These are phyloP conservation scores for Sinocyclocheilus maitianheensis DNA, from an alignment of 2,113 vertebrate genomes.

Conservation along the genomic window DNA sequence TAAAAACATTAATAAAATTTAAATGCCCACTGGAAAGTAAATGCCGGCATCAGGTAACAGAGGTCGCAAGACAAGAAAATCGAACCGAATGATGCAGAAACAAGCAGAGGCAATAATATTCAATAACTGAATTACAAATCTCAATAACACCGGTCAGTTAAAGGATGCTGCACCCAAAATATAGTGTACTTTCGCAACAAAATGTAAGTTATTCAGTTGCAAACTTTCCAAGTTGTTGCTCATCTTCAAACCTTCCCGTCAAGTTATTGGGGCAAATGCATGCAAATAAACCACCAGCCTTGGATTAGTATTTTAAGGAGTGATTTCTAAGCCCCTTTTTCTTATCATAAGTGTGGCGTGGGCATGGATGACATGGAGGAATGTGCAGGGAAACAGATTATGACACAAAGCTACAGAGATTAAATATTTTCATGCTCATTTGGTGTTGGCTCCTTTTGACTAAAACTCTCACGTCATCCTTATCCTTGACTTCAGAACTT, in stretches of 20 bases:
- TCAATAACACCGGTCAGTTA: background rate
- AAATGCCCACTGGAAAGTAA: constrained; percentile 57
- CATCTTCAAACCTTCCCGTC: background rate
- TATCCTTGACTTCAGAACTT: constrained; percentile 1
- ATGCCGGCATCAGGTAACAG: constrained; percentile 20
- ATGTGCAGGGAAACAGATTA: constrained; percentile 20
- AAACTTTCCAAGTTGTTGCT: background rate
- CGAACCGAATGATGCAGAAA: background rate
- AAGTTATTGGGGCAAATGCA: constrained; percentile 3
- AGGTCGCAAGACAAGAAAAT: background rate
- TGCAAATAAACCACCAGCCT: background rate
- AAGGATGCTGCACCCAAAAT: background rate
- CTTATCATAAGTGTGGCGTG: background rate
- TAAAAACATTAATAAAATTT: too few relatives aligned
- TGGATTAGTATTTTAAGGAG: background rate
- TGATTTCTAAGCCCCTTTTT: background rate
- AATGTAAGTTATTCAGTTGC: background rate
- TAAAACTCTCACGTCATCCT: background rate
- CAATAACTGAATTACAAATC: constrained; percentile 15
- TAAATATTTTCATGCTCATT: constrained; percentile 15
- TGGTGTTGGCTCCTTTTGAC: constrained; percentile 6
- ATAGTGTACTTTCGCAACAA: too few relatives aligned
- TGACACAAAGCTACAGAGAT: constrained; percentile 34
- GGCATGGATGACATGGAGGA: background rate
- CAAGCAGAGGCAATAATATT: background rate